Base-by-base conservation (phyloP, 2,113 vertebrate genomes). In the Malaclemys terrapin region DNA sequence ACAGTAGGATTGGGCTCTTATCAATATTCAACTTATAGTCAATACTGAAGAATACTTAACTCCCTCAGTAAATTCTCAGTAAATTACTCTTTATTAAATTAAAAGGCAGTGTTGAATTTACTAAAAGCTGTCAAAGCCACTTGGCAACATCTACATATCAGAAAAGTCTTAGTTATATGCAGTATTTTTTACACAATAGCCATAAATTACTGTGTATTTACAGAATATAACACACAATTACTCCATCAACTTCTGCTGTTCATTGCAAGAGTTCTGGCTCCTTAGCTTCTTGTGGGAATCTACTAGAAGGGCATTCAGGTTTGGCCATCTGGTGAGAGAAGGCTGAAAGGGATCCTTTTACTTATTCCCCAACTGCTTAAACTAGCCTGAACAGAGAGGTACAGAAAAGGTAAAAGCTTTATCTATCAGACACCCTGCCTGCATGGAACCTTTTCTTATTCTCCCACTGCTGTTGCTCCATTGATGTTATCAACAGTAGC, bases 1-100 rank as follows among this genome's bases (percentile, higher is more conserved):
- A 19, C 84, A 56, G 12, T 80, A 88, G 57, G 62, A 78, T 0
- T 19, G 8, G 31, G 5, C 57, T 16, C 27, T 49, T 47, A 59
- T 29, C 35, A 80, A 84, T 35, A 84, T 42, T 79, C 2, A 59
- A 13, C 14, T 7, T 19, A 35, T 11, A 12, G 2, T 27, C 5
- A 4, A 0, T 0, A 31, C 2, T 25, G 6, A 10, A 65, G 2
- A 9, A 56, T 6, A 87, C 87, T 80, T 78, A 56, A 35, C 35
- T 62, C 75, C 75, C 38, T 45, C n/a, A 45, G 38, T 42, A 50
- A 14, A 50, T 14, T 50, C 50, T 45, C 45, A 45, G 45, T 76
- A 35, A 38, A 76, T 76, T 47, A 27, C 17, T 38, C 42, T 50
- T 47, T 31, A 38, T 38, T 38, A 38, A 38, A 38, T 38, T 38